Conservation (phyloP, 2,797 vertebrate species). For the Hippocampus kuda region DNA sequence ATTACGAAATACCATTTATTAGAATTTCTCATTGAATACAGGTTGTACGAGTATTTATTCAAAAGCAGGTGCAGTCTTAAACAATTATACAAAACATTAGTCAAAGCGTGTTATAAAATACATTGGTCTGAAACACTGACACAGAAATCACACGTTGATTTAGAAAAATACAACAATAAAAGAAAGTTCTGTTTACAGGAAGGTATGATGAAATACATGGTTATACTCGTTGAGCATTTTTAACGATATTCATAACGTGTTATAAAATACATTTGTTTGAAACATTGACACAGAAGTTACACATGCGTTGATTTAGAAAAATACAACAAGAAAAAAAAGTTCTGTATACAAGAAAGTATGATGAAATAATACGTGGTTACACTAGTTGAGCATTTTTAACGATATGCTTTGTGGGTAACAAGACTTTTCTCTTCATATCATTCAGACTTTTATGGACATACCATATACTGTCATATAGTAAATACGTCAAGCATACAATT, state of each 20-base stretch:
- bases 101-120: not conserved
- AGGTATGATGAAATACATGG: not conserved
- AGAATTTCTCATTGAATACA: not conserved
- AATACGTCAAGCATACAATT: not conserved
- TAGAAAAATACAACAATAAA: not conserved
- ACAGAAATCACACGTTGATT: not conserved
- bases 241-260: not conserved
- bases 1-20: slow-evolving; percentile 22
- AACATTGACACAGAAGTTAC: not conserved
- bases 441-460: not conserved
- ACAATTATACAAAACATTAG: slow-evolving; percentile 1
- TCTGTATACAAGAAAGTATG: not conserved
- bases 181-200: not conserved
- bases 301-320: not conserved
- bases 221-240: not conserved
- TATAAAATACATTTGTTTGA: not conserved
- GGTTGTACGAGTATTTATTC: not conserved
- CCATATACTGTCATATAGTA: not conserved
- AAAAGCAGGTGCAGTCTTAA: not conserved
- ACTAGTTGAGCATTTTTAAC: not conserved
- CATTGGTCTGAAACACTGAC: not conserved
- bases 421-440: not conserved
- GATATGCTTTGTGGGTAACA: not conserved
- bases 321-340: not conserved
- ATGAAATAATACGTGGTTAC: not conserved